Percentiles rank a stretch among this genome's conserved stretches.
Conservation (phyloP, 2,113 vertebrate species). For the Oceanites oceanicus region DNA sequence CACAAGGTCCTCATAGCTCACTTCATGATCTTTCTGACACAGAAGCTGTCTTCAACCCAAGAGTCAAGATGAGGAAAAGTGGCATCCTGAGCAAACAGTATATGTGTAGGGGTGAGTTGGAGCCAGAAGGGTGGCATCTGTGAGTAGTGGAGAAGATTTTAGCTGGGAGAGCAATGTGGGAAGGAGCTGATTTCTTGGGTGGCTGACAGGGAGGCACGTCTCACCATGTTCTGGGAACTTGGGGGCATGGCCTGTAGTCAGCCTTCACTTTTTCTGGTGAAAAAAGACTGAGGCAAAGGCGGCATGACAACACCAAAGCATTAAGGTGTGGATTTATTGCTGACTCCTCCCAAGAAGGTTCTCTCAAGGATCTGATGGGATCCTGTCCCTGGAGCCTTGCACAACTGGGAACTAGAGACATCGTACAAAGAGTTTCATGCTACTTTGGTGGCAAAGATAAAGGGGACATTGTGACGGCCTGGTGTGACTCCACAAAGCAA, state of each 20-base stretch:
- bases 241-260: background rate
- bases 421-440: background rate
- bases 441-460: background rate
- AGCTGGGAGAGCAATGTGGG: background rate
- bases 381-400: background rate
- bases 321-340: no score
- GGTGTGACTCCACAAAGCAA: background rate
- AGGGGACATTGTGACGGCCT: background rate
- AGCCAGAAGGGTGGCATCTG: background rate
- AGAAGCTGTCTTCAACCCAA: background rate
- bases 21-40: background rate
- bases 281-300: no score
- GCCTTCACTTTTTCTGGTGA: background rate
- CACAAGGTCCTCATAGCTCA: background rate
- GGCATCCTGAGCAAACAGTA: background rate
- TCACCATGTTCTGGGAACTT: background rate
- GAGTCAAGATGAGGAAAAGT: background rate
- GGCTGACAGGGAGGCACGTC: background rate
- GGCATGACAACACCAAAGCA: background rate
- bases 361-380: background rate
- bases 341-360: background rate
- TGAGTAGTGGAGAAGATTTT: background rate
- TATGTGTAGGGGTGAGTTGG: background rate
- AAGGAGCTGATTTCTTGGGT: background rate
- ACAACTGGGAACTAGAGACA: background rate